Percentiles rank a stretch among this genome's conserved stretches.
phyloP scores from a whole-genome alignment of 2,113 vertebrate species.

The western clawed frog (Xenopus tropicalis) region UCB_Xtro_10.0 CM004449.2:90723501-90724000 shows the following conservation, averaged over 20 bases:
- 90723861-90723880: conserved; percentile 23
- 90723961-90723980: conserved; percentile 35
- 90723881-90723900: conserved; percentile 18
- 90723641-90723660: neutral
- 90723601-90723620: neutral
- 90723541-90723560: neutral
- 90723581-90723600: conserved; percentile 1
- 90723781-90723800: neutral
- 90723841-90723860: conserved; percentile 30
- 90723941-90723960: conserved; percentile 35
- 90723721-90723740: neutral
- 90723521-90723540: neutral
- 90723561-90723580: neutral
- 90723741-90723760: conserved; percentile 3
- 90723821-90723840: conserved; percentile 19
- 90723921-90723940: conserved; percentile 17
- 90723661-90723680: neutral
- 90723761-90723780: neutral
- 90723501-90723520: neutral
- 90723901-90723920: conserved; percentile 30
- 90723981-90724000: conserved; percentile 7
- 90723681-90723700: conserved; percentile 9
- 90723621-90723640: conserved; percentile 4
- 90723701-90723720: neutral
- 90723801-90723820: conserved; percentile 18